These are phyloP conservation scores for Otolemur crassicaudatus DNA, from an alignment of 2,797 vertebrate genomes.

Conservation along the genomic window DNA sequence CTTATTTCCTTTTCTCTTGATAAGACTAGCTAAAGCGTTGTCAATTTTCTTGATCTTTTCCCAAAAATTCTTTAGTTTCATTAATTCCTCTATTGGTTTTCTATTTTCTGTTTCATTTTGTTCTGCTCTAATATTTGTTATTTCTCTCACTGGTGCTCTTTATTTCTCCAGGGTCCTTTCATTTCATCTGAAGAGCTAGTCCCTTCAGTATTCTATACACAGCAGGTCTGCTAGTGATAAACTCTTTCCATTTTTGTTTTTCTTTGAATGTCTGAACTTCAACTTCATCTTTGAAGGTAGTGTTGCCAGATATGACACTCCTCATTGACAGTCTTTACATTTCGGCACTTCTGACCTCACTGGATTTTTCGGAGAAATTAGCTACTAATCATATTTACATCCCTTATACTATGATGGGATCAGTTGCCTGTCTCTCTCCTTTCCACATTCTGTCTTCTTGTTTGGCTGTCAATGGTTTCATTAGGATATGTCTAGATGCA, in stretches of 20 bases:
- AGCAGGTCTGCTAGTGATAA: not conserved
- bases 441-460: not conserved
- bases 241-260: not conserved
- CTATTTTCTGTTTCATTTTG: too few relatives aligned
- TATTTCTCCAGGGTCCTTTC: not conserved
- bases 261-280: not conserved
- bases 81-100: too few relatives aligned
- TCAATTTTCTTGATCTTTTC: too few relatives aligned
- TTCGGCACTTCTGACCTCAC: not conserved
- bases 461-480: not conserved
- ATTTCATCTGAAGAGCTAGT: not conserved
- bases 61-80: too few relatives aligned
- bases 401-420: not conserved
- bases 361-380: not conserved
- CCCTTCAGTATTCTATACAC: not conserved
- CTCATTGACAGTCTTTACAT: not conserved
- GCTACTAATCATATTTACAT: not conserved
- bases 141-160: too few relatives aligned
- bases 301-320: not conserved
- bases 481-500: not conserved
- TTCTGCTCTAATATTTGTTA: too few relatives aligned
- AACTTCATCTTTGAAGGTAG: not conserved
- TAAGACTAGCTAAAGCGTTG: too few relatives aligned
- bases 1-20: too few relatives aligned
- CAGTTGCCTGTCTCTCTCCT: not conserved